Conservation (phyloP, 1,140 invertebrate species). For the Psilanteris sp. region DNA sequence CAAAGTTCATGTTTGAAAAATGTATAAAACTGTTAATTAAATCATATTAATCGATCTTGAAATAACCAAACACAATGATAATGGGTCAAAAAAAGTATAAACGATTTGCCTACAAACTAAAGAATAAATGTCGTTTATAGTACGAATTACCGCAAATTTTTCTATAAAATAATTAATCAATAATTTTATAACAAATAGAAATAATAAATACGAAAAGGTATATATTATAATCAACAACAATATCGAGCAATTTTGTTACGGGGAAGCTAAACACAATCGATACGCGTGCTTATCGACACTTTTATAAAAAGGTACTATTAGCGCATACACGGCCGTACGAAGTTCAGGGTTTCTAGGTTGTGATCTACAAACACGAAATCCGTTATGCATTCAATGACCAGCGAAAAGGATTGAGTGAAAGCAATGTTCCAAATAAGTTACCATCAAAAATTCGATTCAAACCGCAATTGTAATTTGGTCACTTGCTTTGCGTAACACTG, state of each 20-base stretch:
- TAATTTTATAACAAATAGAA: no score
- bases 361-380: constrained; percentile 71
- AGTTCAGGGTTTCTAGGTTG: constrained; percentile 77
- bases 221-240: no score
- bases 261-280: constrained; percentile 22
- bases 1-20: no score
- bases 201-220: neutral
- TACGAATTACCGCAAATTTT: no score
- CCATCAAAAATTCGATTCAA: constrained; percentile 8
- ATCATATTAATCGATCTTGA: no score
- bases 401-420: constrained; percentile 70
- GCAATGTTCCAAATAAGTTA: constrained; percentile 65
- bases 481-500: constrained; percentile 18
- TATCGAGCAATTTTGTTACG: constrained; percentile 15
- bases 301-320: no score
- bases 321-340: constrained; percentile 16
- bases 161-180: no score
- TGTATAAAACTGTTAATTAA: no score
- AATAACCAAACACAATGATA: no score
- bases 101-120: no score
- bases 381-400: constrained; percentile 67
- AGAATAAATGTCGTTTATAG: no score
- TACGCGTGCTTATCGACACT: constrained; percentile 13
- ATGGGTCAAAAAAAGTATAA: no score
- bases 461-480: constrained; percentile 2